A percentile compares a stretch with the other conserved stretches of the same genome.
These are phyloP conservation scores for Aspiorhynchus laticeps DNA, from an alignment of 2,113 vertebrate species.

Conservation along the genomic window DNA sequence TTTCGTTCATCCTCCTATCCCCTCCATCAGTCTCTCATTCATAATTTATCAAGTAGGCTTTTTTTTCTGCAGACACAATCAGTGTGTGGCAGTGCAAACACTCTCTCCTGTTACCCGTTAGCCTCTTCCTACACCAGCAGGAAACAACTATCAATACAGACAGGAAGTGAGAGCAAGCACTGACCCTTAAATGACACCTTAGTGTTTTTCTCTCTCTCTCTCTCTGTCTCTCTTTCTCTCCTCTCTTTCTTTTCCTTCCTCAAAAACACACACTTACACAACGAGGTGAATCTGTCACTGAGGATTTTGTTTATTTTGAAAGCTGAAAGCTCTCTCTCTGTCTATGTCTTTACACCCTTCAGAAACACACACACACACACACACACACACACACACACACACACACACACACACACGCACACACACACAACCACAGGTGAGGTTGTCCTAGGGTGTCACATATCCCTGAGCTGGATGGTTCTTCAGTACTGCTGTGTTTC, in stretches of 20 bases:
- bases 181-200: slow-evolving; percentile 70
- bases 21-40: slow-evolving; percentile 74
- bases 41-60: slow-evolving; percentile 80
- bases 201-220: background rate
- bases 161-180: slow-evolving; percentile 77
- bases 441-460: slow-evolving; percentile 64
- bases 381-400: slow-evolving; percentile 10
- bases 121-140: slow-evolving; percentile 75
- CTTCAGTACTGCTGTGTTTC: slow-evolving; percentile 46
- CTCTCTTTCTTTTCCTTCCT: slow-evolving; percentile 48
- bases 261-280: slow-evolving; percentile 36
- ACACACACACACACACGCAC: background rate
- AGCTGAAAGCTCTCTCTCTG: background rate
- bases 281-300: background rate
- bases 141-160: slow-evolving; percentile 76
- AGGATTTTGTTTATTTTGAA: slow-evolving; percentile 28
- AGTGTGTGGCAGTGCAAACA: slow-evolving; percentile 64
- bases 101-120: slow-evolving; percentile 67
- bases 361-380: slow-evolving; percentile 9
- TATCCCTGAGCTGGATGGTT: slow-evolving; percentile 65
- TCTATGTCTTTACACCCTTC: background rate
- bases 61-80: slow-evolving; percentile 75
- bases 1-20: slow-evolving; percentile 60
- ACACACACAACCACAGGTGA: slow-evolving; percentile 59
- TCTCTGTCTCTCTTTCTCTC: background rate